Evolutionary conservation across 2,888 invertebrate genomes (phyloP), one percentile per base, ranked within the genome.

Genomic region (Agrilus biguttatus): DNA sequence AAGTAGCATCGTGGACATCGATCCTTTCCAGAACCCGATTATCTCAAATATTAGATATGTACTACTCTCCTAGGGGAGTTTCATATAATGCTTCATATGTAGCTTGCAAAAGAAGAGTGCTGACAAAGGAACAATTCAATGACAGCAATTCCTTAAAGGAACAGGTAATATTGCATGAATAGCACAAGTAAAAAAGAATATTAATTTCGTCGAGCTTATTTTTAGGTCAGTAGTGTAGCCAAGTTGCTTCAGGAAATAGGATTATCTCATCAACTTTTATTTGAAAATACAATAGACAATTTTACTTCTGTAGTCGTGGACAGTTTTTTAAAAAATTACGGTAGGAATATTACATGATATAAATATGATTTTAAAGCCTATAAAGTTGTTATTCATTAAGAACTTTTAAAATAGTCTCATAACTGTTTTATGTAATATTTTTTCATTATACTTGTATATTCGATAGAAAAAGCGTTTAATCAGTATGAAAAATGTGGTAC

Each of bases 11-110:
- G 32, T 78, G 78, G 78, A 55, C 69, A 5, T 62, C 67, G 41
- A 64, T 68, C 44, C 61, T 75, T 36, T 62, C 67, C 5, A 66
- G 71, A 14, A 59, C 78, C 17, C 66, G 73, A 12, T 61, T 80
- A 1, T 77, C 79, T 1, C 78, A 79, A 64, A 56, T 80, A 12
- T 59, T 80, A 36, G 77, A 79, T 47, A 78, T 78, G 78, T 81
- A 79, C 57, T 81, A 80, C 54, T 78, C 79, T 0, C 65, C 73
- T 48, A 69, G 71, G 44, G 80, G 79, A 1, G 65, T 76, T 1
- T 70, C 73, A 1, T 76, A 75, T 51, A 69, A 77, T 19, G 59
- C 66, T 0, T 62, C 62, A 32, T 67, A 77, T n/a, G 71, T 68
- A 53, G 78, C 77, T 3, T 78, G 78, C 50, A 70, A 74, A 47